Base-by-base conservation (phyloP, 35 echinoderm and acorn worm genomes). In the Patiria miniata region DNA sequence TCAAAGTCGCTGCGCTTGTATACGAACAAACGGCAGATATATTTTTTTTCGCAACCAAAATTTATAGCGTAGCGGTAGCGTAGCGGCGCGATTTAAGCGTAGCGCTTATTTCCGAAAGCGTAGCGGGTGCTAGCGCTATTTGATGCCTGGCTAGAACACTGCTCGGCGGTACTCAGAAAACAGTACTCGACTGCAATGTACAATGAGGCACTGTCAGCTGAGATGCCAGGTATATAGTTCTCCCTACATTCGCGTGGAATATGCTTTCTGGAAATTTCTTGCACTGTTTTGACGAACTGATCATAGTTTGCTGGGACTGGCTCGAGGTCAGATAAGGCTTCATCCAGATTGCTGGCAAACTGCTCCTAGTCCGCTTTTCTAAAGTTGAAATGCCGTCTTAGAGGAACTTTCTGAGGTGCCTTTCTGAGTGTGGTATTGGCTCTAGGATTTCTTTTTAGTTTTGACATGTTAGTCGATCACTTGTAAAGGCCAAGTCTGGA, bases 301-400 rank as follows among this genome's bases (percentile, higher is more conserved):
- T 85, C 83, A 61, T 85, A 85, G 54, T 85, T 85, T 8, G 54
- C 10, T 34, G 83, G 83, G 23, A 68, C 12, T 26, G 54, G 80
- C 3, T 79, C 7, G 36, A 79, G 40, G 28, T 61, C 58, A 61
- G 58, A 4, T 19, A 61, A 7, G 58, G 58, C 58, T 61, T 61
- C 58, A 61, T 61, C 18, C 58, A 61, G 58, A 19, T 5, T 29
- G 58, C 58, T 22, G 58, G 58, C 17, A 61, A 61, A 61, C 5
- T 61, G 5, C 58, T 19, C 18, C 58, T 17, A 61, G 26, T 61
- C 26, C 5, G 58, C 58, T 61, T 61, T 61, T 5, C 0, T 55
- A 44, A 86, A 86, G 37, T 77, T 86, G 83, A 76, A 86, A 39
- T 32, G 83, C 7, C 59, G 83, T 76, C 83, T 32, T 8, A 86